phyloP scores from a whole-genome alignment of 2,113 vertebrate genomes.

The Hemicordylus capensis region DNA sequence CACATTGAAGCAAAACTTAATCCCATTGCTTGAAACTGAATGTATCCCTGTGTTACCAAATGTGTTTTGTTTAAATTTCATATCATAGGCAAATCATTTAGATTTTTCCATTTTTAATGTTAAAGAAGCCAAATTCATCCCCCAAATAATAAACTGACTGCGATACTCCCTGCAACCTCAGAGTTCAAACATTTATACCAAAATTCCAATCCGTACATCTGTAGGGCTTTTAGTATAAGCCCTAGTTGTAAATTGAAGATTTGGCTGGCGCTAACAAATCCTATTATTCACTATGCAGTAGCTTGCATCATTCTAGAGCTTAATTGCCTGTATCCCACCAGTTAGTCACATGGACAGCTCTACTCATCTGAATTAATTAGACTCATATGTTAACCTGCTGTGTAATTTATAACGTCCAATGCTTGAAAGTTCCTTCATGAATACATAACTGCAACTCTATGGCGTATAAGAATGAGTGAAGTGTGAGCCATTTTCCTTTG shows the following conservation, averaged over 20 bases:
- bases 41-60: too few species aligned
- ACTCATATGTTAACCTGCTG: constrained; percentile 22
- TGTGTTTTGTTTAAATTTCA: background rate
- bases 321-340: constrained; percentile 24
- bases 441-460: background rate
- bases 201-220: background rate
- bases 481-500: background rate
- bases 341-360: constrained; percentile 16
- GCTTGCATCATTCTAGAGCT: constrained; percentile 13
- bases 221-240: background rate
- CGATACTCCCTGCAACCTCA: background rate
- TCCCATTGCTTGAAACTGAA: too few species aligned
- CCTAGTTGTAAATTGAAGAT: background rate
- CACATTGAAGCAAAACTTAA: too few species aligned
- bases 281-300: constrained; percentile 1
- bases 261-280: background rate
- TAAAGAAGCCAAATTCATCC: background rate
- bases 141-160: background rate
- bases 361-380: constrained; percentile 28
- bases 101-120: background rate
- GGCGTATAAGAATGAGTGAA: background rate
- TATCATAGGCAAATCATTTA: background rate
- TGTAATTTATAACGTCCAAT: constrained; percentile 18
- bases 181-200: background rate
- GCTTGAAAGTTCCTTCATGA: constrained; percentile 1